These are phyloP conservation scores for Cosmopolites sordidus DNA, from an alignment of 2,888 invertebrate genomes.

Conservation along the genomic window DNA sequence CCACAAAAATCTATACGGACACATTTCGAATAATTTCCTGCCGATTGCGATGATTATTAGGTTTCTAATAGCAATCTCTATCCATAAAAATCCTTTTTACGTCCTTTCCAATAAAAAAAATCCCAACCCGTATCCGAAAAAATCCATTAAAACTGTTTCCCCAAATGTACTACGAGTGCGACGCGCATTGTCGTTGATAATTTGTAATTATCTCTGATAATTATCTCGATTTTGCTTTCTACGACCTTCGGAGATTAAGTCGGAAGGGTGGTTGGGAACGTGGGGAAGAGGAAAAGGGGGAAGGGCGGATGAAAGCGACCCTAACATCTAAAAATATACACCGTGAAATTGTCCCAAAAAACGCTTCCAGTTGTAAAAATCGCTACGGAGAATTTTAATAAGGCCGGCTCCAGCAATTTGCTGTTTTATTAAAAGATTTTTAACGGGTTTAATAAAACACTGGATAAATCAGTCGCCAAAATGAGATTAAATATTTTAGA, in stretches of 20 bases:
- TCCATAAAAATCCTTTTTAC: not conserved
- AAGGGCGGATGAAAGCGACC: not conserved
- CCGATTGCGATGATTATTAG: not conserved
- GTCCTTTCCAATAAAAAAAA: constrained; percentile 3
- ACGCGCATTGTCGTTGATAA: constrained; percentile 36
- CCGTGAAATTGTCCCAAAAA: not conserved
- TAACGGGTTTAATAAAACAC: no score
- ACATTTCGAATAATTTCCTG: not conserved
- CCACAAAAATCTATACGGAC: no score
- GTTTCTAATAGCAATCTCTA: not conserved
- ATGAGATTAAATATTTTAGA: no score
- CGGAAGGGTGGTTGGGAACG: not conserved
- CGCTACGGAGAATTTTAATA: no score
- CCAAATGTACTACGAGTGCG: constrained; percentile 19
- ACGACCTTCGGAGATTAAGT: constrained; percentile 37
- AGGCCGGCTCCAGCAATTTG: no score
- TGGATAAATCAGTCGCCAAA: no score
- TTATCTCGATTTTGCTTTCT: constrained; percentile 39
- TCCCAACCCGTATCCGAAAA: constrained; percentile 4
- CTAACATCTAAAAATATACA: not conserved
- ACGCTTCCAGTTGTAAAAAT: no score
- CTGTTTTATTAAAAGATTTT: no score
- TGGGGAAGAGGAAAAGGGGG: not conserved
- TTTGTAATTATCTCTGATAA: constrained; percentile 38
- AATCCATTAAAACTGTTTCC: constrained; percentile 17